Evolutionary conservation across 2,797 vertebrate genomes (phyloP), one percentile per base, ranked within the genome.

Genomic region (Sebastes wilsoni): DNA sequence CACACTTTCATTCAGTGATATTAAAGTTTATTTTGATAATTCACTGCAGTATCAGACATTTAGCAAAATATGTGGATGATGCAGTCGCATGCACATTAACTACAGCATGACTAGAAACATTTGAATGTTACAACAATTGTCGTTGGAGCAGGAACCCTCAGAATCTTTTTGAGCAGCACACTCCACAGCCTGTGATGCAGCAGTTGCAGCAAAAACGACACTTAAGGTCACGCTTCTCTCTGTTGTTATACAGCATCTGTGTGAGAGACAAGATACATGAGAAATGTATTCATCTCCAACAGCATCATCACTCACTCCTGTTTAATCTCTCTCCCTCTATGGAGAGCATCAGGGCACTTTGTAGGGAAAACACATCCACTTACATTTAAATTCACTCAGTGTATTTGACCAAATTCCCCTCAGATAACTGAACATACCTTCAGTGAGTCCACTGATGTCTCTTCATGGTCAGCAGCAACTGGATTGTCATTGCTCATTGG

Each of bases 401-500:
- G 23, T 23, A 13, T 56, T 23, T 46, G 42, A 46, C 38, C 36
- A 13, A 34, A 34, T 34, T 34, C 11, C 34, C 34, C 34, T 36
- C 34, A 13, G 34, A 36, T 36, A 36, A 46, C 13, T 38, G 16
- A 80, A 80, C 79, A 6, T 46, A 89, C 88, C 77, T 36, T 60
- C 81, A 38, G 49, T 14, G 28, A 52, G 16, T 70, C 66, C 46
- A 42, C 61, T 68, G 62, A 61, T 2, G 10, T 52, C 64, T 75
- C 72, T 2, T 73, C 46, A 34, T 25, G 20, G n/a, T 25, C 67
- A 11, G n/a, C 27, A 30, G 16, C 46, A 20, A 10, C 16, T 60
- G 60, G 59, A 54, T 10, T 7, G 6, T 71, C 69, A 23, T 22
- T 22, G 12, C n/a, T 36, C 65, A 71, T 32, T 46, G 64, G n/a